phyloP scores from a whole-genome alignment of 2,888 invertebrate genomes.

The Gortyna flavago region DNA sequence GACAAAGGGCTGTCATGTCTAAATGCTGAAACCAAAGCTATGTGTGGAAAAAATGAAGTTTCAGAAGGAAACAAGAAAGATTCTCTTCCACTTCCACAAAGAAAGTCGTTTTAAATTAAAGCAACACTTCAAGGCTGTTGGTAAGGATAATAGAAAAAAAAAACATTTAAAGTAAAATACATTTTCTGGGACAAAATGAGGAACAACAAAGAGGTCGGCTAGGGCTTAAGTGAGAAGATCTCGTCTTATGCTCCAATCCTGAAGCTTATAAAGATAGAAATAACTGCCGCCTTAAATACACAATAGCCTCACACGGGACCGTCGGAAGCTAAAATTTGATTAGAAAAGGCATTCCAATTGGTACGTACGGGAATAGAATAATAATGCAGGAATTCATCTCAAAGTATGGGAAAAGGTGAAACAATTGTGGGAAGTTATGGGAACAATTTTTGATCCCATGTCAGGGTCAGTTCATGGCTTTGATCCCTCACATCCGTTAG shows the following conservation, averaged over 20 bases:
- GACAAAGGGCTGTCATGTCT: slow-evolving; percentile 33
- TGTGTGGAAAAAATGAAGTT: slow-evolving; percentile 19
- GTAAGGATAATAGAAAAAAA: slow-evolving; percentile 6
- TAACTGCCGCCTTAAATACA: slow-evolving; percentile 29
- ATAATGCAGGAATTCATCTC: slow-evolving; percentile 26
- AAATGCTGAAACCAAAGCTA: slow-evolving; percentile 11
- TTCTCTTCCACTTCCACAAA: slow-evolving; percentile 10
- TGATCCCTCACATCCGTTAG: slow-evolving; percentile 9
- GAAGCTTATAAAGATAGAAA: slow-evolving; percentile 9
- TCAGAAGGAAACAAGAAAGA: slow-evolving; percentile 18
- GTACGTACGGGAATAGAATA: slow-evolving; percentile 25
- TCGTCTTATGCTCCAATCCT: slow-evolving; percentile 33
- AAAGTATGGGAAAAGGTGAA: slow-evolving; percentile 23
- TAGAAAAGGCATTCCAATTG: slow-evolving; percentile 44
- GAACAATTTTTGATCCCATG: slow-evolving; percentile 32
- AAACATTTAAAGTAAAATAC: slow-evolving; percentile 10
- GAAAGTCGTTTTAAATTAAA: slow-evolving; percentile 43
- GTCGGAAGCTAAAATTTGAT: slow-evolving; percentile 50
- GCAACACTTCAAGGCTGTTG: slow-evolving; percentile 16
- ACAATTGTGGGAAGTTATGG: slow-evolving; percentile 22
- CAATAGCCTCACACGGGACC: slow-evolving; percentile 32
- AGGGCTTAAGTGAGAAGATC: slow-evolving; percentile 25
- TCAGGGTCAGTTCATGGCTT: slow-evolving; percentile 9
- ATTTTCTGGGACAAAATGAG: slow-evolving; percentile 17
- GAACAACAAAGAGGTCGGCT: slow-evolving; percentile 13